Conservation (phyloP, 2,113 vertebrate species). For the Rhinopomastus cyanomelas region DNA sequence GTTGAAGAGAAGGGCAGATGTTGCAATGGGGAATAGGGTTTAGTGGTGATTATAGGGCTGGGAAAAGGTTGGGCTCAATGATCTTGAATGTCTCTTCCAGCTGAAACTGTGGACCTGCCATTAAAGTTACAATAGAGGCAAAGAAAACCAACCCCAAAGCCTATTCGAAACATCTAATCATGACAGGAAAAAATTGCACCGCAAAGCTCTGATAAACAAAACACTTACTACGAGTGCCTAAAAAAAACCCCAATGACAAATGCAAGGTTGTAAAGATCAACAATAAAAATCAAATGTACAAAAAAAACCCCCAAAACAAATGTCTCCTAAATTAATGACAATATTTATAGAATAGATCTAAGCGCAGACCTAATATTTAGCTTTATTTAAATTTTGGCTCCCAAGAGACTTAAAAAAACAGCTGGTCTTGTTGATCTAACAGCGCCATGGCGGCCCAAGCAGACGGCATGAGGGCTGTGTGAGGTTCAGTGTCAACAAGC, state of each 20-base stretch:
- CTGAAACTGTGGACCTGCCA: background rate
- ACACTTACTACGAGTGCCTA: constrained; percentile 39
- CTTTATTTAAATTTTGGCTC: constrained; percentile 80
- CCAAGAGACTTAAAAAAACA: constrained; percentile 75
- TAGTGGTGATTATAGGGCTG: no score
- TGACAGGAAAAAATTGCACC: constrained; percentile 24
- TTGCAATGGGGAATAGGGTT: no score
- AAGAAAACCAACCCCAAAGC: background rate
- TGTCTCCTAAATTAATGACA: constrained; percentile 61
- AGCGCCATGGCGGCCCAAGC: constrained; percentile 60
- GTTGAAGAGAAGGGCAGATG: no score
- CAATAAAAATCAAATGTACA: constrained; percentile 48
- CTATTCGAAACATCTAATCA: constrained; percentile 8
- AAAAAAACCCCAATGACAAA: constrained; percentile 31
- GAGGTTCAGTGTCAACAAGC: constrained; percentile 75
- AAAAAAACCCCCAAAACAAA: constrained; percentile 30
- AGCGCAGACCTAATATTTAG: constrained; percentile 83
- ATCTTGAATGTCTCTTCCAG: no score
- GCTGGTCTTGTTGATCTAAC: constrained; percentile 80
- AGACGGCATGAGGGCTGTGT: constrained; percentile 63
- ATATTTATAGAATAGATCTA: constrained; percentile 80
- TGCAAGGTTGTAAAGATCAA: constrained; percentile 43
- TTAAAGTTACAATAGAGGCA: background rate
- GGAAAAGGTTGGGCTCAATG: no score
- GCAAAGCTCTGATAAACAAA: constrained; percentile 37